Percentiles rank a stretch among this genome's conserved stretches.
Conservation (phyloP, 2,888 invertebrate genomes). For the Octodonta nipae region DNA sequence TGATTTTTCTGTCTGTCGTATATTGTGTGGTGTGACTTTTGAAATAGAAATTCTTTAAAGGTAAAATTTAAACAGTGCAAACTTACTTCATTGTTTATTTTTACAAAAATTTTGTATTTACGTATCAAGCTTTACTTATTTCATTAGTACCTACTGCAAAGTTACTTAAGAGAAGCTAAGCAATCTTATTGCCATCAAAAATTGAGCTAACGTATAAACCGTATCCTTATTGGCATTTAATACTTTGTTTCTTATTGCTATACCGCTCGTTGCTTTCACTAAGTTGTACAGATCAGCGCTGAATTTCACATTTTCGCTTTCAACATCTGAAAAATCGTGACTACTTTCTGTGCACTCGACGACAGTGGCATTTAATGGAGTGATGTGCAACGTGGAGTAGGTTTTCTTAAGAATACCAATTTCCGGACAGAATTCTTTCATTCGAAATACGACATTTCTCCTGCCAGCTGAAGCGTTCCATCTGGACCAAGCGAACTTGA, state of each 20-base stretch:
- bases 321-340: slow-evolving; percentile 46
- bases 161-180: slow-evolving; percentile 52
- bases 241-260: slow-evolving; percentile 45
- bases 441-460: slow-evolving; percentile 52
- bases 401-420: slow-evolving; percentile 15
- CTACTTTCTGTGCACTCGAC: slow-evolving; percentile 67
- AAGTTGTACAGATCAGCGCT: slow-evolving; percentile 48
- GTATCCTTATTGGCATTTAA: slow-evolving; percentile 44
- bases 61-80: no score
- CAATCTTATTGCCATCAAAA: slow-evolving; percentile 48
- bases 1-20: no score
- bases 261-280: slow-evolving; percentile 49
- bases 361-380: slow-evolving; percentile 50
- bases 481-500: slow-evolving; percentile 64
- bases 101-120: no score
- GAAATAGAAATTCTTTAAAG: no score
- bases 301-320: slow-evolving; percentile 36
- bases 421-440: slow-evolving; percentile 42
- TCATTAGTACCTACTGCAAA: no score
- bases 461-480: slow-evolving; percentile 51
- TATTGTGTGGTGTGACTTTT: no score
- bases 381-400: slow-evolving; percentile 43
- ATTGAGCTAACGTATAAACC: slow-evolving; percentile 45
- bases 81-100: no score
- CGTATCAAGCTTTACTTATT: no score